Percentiles rank a stretch among this genome's conserved stretches.
Evolutionary conservation across 2,113 vertebrate species (phyloP).

Genomic region (Probosciger aterrimus): DNA sequence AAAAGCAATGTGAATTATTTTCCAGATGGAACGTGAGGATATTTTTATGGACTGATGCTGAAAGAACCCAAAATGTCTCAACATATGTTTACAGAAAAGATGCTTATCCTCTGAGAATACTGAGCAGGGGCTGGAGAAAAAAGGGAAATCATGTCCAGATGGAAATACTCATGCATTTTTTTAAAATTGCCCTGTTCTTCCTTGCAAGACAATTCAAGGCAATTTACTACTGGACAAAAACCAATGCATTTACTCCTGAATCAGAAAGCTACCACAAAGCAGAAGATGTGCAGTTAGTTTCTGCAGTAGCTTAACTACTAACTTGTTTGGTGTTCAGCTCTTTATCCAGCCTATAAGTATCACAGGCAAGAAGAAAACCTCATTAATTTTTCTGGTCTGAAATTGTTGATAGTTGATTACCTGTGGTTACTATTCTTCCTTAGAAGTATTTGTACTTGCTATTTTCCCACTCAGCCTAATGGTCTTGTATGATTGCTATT

Average conservation of each 20-base stretch:
- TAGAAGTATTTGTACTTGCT: not conserved
- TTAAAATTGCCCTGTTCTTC: not conserved
- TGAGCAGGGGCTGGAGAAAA: not conserved
- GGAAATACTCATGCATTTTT: not conserved
- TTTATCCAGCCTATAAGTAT: not conserved
- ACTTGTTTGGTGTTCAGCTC: not conserved
- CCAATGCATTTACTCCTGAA: not conserved
- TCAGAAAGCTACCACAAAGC: not conserved
- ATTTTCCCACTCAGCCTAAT: not conserved
- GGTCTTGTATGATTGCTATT: not conserved
- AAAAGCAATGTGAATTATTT: not conserved
- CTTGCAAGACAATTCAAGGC: not conserved
- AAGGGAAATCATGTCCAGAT: not conserved
- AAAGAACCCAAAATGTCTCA: not conserved
- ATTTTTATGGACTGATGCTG: not conserved
- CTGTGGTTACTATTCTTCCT: not conserved
- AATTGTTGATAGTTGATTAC: not conserved
- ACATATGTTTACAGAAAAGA: not conserved
- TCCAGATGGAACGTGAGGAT: not conserved
- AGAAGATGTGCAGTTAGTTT: not conserved
- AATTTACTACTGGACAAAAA: not conserved
- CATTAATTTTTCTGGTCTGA: not conserved
- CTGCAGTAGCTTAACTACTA: not conserved
- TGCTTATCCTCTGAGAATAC: not conserved
- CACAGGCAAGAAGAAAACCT: not conserved